Conservation (phyloP, 2,888 invertebrate genomes). For the Helobdella robusta region DNA sequence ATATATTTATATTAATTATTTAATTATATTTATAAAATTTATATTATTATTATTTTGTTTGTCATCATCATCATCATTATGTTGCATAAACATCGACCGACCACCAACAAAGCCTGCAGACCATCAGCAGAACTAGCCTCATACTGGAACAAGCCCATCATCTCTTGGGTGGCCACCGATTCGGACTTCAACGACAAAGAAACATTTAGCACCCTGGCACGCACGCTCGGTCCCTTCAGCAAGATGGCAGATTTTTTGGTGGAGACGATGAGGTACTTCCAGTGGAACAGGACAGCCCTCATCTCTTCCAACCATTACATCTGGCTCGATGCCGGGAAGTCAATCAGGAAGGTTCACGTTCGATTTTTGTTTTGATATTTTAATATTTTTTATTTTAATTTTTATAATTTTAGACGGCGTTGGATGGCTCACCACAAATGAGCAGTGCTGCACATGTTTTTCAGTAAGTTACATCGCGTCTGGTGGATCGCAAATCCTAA, state of each 20-base stretch:
- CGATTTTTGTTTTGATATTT: too few species aligned
- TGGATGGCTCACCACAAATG: too few species aligned
- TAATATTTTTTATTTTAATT: neutral
- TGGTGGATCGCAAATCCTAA: too few species aligned
- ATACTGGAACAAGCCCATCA: slow-evolving; percentile 37
- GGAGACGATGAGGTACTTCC: slow-evolving; percentile 29
- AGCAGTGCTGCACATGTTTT: too few species aligned
- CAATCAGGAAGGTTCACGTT: slow-evolving; percentile 25
- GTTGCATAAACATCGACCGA: too few species aligned
- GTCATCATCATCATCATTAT: neutral
- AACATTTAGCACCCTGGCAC: slow-evolving; percentile 33
- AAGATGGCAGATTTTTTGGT: slow-evolving; percentile 30
- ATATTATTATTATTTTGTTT: neutral
- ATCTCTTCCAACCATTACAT: slow-evolving; percentile 35
- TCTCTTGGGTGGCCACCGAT: slow-evolving; percentile 37
- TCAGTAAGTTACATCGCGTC: too few species aligned
- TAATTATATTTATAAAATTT: neutral
- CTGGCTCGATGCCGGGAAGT: slow-evolving; percentile 30
- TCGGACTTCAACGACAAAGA: slow-evolving; percentile 32
- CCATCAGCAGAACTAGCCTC: slow-evolving; percentile 36
- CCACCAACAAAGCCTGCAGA: slow-evolving; percentile 32
- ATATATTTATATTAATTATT: neutral
- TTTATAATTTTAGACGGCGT: too few species aligned
- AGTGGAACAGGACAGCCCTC: slow-evolving; percentile 38
- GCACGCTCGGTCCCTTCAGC: slow-evolving; percentile 35